Percentiles rank a stretch among this genome's conserved stretches.
phyloP scores from a whole-genome alignment of 2,888 invertebrate genomes.

The Amitus sp. region DNA sequence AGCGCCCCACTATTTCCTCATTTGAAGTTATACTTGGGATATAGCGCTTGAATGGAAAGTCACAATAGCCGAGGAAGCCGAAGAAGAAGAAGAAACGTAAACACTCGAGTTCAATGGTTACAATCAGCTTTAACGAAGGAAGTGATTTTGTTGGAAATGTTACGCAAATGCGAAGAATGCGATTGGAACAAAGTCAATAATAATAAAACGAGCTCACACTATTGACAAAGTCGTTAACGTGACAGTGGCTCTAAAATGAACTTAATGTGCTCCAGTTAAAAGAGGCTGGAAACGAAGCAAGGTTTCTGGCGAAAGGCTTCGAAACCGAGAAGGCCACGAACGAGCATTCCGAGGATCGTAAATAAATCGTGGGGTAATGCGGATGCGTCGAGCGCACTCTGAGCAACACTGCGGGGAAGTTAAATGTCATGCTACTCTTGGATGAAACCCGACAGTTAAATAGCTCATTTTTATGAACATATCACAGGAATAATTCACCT shows the following conservation, averaged over 20 bases:
- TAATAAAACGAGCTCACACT: slow-evolving; percentile 18
- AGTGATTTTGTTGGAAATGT: slow-evolving; percentile 27
- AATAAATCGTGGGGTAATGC: slow-evolving; percentile 27
- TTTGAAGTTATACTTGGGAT: too few relatives aligned
- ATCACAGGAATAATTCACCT: slow-evolving; percentile 8
- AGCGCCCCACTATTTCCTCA: too few relatives aligned
- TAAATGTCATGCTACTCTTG: slow-evolving; percentile 21
- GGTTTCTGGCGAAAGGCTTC: slow-evolving; percentile 26
- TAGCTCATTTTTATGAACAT: slow-evolving; percentile 8
- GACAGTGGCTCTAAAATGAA: slow-evolving; percentile 15
- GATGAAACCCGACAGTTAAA: slow-evolving; percentile 6
- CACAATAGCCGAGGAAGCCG: background rate
- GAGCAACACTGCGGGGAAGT: slow-evolving; percentile 9
- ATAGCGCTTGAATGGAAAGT: background rate
- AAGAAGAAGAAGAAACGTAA: background rate
- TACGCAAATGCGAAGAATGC: slow-evolving; percentile 25
- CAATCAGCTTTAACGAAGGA: slow-evolving; percentile 19
- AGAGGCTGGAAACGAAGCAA: slow-evolving; percentile 24
- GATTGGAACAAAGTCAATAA: slow-evolving; percentile 16
- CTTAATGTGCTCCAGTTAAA: slow-evolving; percentile 32
- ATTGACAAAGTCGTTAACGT: slow-evolving; percentile 24
- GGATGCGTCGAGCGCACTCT: slow-evolving; percentile 17
- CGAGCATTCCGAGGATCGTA: slow-evolving; percentile 20
- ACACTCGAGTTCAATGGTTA: background rate
- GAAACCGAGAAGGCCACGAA: slow-evolving; percentile 1